Evolutionary conservation across 1,140 invertebrate genomes (phyloP), one percentile per base, ranked within the genome.

Genomic region (Procambarus virginalis): DNA sequence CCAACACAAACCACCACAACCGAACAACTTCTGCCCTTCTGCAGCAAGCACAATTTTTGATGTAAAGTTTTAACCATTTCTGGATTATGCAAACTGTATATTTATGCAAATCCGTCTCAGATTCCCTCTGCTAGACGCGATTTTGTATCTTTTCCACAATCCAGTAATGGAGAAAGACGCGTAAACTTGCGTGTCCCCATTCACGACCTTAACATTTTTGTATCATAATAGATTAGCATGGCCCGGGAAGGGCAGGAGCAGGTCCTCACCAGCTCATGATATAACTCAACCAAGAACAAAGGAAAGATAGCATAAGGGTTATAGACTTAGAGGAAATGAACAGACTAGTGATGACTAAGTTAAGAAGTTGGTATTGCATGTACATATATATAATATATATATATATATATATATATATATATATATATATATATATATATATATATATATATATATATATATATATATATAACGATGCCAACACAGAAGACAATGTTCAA

Each of bases 71-170:
- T 77, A 85, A 70, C 64, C 77, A 80, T 87, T 87, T 55, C 78
- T 34, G 78, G 77, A 87, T 87, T 87, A 87, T 87, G 86, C 86
- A 87, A 87, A 87, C 86, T 79, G 86, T 87, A 80, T 87, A 87
- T 87, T 87, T 87, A 87, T 87, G 86, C 78, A 81, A 87, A 87
- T 87, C 60, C 78, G 60, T 81, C 49, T 77, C 85, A 80, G 86
- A 87, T 87, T 87, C 78, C 77, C 78, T 81, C 60, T 87, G 78
- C 86, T 73, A 64, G 78, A 51, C 77, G 78, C 76, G 77, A 60
- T 80, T 80, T 70, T 85, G 84, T 75, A 77, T 80, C 64, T 80
- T 68, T 87, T 75, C 78, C 86, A 73, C 86, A 87, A 86, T 79
- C 77, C 76, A 60, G 76, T 86, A 77, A 78, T 78, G 76, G 60